phyloP scores from a whole-genome alignment of 2,888 invertebrate species.

The Yponomeuta malinellus region DNA sequence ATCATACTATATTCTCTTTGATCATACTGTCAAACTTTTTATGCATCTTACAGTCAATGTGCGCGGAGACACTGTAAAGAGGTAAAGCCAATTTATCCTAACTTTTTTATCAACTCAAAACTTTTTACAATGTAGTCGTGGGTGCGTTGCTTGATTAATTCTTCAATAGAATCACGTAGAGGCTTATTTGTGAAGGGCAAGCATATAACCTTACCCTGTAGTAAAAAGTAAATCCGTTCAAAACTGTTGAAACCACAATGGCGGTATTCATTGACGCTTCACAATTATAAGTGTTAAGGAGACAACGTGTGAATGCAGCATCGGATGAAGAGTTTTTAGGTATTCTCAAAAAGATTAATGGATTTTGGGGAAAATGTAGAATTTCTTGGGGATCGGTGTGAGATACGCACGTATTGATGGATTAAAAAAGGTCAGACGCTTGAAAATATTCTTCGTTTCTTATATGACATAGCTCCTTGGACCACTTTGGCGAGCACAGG shows the following conservation, averaged over 20 bases:
- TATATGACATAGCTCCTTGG: no score
- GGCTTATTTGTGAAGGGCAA: constrained; percentile 38
- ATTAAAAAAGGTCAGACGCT: constrained; percentile 17
- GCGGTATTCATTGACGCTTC: background rate
- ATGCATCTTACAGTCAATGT: no score
- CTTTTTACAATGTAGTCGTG: background rate
- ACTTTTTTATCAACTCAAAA: background rate
- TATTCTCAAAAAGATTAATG: constrained; percentile 27
- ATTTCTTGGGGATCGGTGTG: constrained; percentile 23
- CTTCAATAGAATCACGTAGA: constrained; percentile 54
- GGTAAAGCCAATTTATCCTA: background rate
- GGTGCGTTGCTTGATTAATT: constrained; percentile 42
- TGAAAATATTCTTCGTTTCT: no score
- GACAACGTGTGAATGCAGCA: background rate
- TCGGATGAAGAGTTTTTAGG: background rate
- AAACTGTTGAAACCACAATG: background rate
- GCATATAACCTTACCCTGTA: constrained; percentile 21
- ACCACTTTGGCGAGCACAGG: no score
- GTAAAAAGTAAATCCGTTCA: background rate
- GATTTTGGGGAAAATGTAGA: constrained; percentile 18
- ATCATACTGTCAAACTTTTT: no score
- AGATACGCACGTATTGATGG: constrained; percentile 43
- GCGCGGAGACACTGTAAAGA: background rate
- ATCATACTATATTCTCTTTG: no score
- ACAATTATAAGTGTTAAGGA: background rate